These are phyloP conservation scores for Dryoscopus gambensis DNA, from an alignment of 2,113 vertebrate species.

Conservation along the genomic window DNA sequence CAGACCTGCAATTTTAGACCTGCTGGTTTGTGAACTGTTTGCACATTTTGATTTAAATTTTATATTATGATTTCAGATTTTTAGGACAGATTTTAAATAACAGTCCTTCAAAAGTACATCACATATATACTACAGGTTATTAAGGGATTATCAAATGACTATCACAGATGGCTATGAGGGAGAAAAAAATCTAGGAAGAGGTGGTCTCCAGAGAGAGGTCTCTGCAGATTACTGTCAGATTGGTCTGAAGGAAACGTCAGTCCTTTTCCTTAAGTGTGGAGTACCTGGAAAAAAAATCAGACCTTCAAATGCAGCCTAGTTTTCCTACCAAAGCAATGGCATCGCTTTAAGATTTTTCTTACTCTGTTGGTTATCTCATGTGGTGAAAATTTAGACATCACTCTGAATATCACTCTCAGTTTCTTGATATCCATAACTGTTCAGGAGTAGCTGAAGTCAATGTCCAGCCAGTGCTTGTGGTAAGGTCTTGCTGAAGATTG, in stretches of 20 bases:
- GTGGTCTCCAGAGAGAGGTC: constrained; percentile 17
- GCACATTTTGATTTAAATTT: background rate
- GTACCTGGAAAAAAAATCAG: background rate
- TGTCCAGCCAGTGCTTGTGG: background rate
- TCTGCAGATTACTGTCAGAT: background rate
- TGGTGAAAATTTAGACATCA: background rate
- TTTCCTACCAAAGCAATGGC: background rate
- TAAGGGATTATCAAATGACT: background rate
- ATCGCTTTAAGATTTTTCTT: background rate
- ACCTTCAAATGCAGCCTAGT: background rate
- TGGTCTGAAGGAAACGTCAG: background rate
- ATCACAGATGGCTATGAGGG: constrained; percentile 3
- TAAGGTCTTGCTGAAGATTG: background rate
- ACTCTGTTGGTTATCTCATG: background rate
- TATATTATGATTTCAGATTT: background rate
- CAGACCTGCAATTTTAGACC: background rate
- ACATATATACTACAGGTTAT: background rate
- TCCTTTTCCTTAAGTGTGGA: background rate
- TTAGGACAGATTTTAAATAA: background rate
- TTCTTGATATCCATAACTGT: background rate
- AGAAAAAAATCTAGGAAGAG: constrained; percentile 29
- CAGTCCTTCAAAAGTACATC: background rate
- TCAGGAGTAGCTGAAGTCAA: background rate
- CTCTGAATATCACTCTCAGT: background rate
- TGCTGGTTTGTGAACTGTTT: background rate